A percentile compares a stretch with the other conserved stretches of the same genome.
These are phyloP conservation scores for Drosophila kurseongensis DNA, from an alignment of 1,140 invertebrate species.

Conservation along the genomic window DNA sequence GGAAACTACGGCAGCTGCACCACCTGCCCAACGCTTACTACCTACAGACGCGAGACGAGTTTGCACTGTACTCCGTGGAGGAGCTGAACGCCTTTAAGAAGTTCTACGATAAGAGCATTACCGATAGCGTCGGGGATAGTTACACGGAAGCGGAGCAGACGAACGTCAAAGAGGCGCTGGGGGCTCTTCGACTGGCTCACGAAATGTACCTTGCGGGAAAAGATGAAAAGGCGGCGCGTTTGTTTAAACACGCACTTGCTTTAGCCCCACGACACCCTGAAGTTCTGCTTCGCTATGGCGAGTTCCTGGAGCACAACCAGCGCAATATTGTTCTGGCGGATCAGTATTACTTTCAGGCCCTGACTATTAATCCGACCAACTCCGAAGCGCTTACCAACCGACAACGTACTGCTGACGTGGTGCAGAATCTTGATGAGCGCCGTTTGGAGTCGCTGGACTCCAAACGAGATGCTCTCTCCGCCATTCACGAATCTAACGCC, in stretches of 20 bases:
- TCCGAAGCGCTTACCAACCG: slow-evolving; percentile 92
- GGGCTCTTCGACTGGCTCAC: slow-evolving; percentile 92
- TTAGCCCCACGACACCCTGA: slow-evolving; percentile 96
- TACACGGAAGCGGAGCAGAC: slow-evolving; percentile 59
- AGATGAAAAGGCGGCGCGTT: slow-evolving; percentile 92
- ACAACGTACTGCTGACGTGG: slow-evolving; percentile 93
- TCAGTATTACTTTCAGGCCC: slow-evolving; percentile 93
- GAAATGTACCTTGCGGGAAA: slow-evolving; percentile 94
- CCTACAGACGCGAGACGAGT: slow-evolving; percentile 77
- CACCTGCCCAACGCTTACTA: slow-evolving; percentile 69
- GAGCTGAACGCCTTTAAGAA: slow-evolving; percentile 69
- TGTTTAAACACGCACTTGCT: slow-evolving; percentile 95
- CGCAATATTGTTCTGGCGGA: slow-evolving; percentile 96
- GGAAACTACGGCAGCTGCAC: slow-evolving; percentile 54
- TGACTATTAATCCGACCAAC: slow-evolving; percentile 93
- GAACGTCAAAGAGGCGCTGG: slow-evolving; percentile 89
- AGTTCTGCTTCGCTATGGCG: slow-evolving; percentile 96
- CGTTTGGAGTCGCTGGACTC: slow-evolving; percentile 93
- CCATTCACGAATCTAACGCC: slow-evolving; percentile 91
- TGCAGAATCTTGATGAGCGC: slow-evolving; percentile 94
- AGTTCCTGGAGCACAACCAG: slow-evolving; percentile 95
- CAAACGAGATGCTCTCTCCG: slow-evolving; percentile 92
- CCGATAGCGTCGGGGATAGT: slow-evolving; percentile 57
- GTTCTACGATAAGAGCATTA: slow-evolving; percentile 69
- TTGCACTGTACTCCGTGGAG: slow-evolving; percentile 70